These are phyloP conservation scores for Philonicus albiceps DNA, from an alignment of 2,888 invertebrate species.

Conservation along the genomic window DNA sequence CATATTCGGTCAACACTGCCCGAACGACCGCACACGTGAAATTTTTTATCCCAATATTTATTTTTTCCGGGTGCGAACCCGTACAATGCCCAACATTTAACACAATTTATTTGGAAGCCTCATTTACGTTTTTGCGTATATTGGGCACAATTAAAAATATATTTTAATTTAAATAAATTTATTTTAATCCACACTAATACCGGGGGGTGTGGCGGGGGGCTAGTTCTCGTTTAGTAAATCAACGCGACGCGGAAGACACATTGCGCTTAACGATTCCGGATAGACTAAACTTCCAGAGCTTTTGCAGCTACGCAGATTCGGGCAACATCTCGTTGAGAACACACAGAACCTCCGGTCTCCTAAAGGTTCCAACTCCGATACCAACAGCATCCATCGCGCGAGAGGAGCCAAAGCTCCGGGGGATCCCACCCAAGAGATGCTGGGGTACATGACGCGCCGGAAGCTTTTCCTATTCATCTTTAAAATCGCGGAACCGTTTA, in stretches of 20 bases:
- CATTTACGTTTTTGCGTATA: background rate
- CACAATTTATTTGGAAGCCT: background rate
- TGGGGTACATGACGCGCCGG: background rate
- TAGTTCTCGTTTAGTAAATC: constrained; percentile 2
- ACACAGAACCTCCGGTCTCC: background rate
- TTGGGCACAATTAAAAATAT: background rate
- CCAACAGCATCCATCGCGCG: background rate
- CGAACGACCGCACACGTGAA: constrained; percentile 17
- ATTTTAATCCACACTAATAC: background rate
- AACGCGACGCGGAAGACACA: constrained; percentile 45
- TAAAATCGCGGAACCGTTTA: background rate
- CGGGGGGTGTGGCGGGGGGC: constrained; percentile 30
- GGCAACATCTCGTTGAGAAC: background rate
- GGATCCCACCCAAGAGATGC: background rate
- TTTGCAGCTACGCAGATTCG: constrained; percentile 38
- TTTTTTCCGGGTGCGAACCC: background rate
- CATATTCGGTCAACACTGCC: background rate
- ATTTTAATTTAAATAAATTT: background rate
- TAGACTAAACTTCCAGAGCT: constrained; percentile 42
- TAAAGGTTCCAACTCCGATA: background rate
- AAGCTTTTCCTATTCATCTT: background rate
- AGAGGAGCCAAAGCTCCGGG: constrained; percentile 4
- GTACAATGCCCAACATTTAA: background rate
- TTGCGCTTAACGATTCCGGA: constrained; percentile 45
- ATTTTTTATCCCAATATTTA: background rate